Base-by-base conservation (phyloP, 2,888 invertebrate genomes). In the Polydrusus tereticollis region DNA sequence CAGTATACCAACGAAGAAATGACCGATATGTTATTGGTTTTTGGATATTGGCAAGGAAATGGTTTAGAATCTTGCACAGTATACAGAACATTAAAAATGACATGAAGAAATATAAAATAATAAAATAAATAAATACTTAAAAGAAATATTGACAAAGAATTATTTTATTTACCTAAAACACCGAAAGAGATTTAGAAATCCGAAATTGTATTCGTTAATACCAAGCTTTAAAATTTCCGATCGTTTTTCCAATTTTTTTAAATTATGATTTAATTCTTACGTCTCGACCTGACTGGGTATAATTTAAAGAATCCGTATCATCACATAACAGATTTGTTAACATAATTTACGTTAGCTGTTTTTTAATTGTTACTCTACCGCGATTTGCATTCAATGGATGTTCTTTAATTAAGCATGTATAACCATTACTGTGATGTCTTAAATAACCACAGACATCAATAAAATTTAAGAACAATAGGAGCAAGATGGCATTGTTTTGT, bases 391-490 rank as follows among this genome's bases (percentile, higher is more conserved):
- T 59, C 23, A 59, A 59, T 59, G 21, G n/a, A 16, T 59, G 14
- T 6, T 41, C 12, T 23, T 43, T 43, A 41, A 43, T 43, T 41
- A 16, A 26, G 14, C 14, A 43, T 21, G 10, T 16, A 43, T 16
- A 36, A 57, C 0, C 16, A 57, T 26, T 16, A 29, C 10, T 20
- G 23, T 20, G 38, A 21, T 38, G 58, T 38, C 38, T 57, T 18
- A 6, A 29, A 33, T 29, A 10, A 57, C 18, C 38, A 10, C 23
- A n/a, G 7, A 26, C 26, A n/a, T 41, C 26, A 59, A 26, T 26
- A 59, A 59, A 59, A 43, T 43, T 26, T 26, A 59, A 14, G 59
- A 59, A 55, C 52, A 55, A 55, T 55, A 18, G 52, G 43, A 59
- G 59, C 36, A 16, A 59, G 23, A 43, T 59, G 43, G 23, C 43